Base-by-base conservation (phyloP, 1,140 invertebrate species). In the Zaprionus kolodkinae region DNA sequence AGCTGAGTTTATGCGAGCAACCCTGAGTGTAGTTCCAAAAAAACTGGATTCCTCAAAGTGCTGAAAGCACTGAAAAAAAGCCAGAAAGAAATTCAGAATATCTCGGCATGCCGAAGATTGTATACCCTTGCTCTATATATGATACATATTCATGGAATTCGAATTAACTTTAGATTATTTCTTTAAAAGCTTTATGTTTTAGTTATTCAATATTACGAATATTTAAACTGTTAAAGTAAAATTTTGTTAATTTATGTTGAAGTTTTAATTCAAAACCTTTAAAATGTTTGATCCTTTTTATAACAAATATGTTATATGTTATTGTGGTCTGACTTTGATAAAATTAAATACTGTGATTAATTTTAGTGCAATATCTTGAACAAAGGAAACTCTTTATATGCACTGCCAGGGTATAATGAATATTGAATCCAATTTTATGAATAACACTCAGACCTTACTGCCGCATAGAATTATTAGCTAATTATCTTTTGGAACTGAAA, bases 401-500 rank as follows among this genome's bases (percentile, higher is more conserved):
- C 40, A 9, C n/a, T 15, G n/a, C n/a, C n/a, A 40, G 38, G 13
- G 40, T 45, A 45, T 45, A 15, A 15, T 9, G 7, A 15, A 45
- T 9, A 15, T 45, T 45, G 40, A 45, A 45, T 17, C n/a, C n/a
- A 45, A 15, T 15, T 45, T 45, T 15, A 7, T n/a, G 6, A 45
- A 15, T 15, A 15, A 45, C 40, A 1, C 40, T 45, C n/a, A 43
- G 40, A 9, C 0, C 6, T 45, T 25, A 43, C 17, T n/a, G 15
- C 15, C 38, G 25, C 59, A 48, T 12, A n/a, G 9, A 45, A 30
- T 30, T 27, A 4, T 2, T 10, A 50, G 30, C 33, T 21, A 25
- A 25, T 59, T 11, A 45, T 59, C 1, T 38, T 43, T 33, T 10
- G 2, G 57, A 60, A 45, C 36, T 60, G 57, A 63, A 35, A 15